These are phyloP conservation scores for Melieria crassipennis DNA, from an alignment of 2,888 invertebrate species.

Conservation along the genomic window DNA sequence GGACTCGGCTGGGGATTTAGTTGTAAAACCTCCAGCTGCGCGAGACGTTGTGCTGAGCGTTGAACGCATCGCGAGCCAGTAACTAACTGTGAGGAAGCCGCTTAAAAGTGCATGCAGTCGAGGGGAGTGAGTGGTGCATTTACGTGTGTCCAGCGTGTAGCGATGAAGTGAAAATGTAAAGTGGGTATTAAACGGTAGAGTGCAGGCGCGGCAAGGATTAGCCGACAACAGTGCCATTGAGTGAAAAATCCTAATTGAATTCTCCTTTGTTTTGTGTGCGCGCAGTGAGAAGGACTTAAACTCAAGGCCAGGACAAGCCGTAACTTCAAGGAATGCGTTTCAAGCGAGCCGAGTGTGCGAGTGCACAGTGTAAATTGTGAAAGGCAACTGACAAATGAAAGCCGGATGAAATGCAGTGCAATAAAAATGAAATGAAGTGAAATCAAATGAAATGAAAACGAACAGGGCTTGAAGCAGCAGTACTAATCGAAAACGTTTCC, in stretches of 20 bases:
- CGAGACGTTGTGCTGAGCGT: constrained; percentile 27
- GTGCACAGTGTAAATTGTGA: not conserved
- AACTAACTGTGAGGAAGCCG: too few relatives aligned
- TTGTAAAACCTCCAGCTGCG: constrained; percentile 43
- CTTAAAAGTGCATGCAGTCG: too few relatives aligned
- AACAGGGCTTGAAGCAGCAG: not conserved
- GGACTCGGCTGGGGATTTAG: constrained; percentile 41
- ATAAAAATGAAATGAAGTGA: not conserved
- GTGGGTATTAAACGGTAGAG: too few relatives aligned
- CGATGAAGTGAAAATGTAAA: too few relatives aligned
- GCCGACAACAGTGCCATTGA: too few relatives aligned
- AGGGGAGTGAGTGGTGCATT: too few relatives aligned
- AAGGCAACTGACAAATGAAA: not conserved
- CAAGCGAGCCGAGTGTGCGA: not conserved
- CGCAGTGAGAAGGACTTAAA: not conserved
- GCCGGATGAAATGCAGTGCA: not conserved
- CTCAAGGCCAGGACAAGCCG: not conserved
- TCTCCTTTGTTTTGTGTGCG: not conserved
- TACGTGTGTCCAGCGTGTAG: too few relatives aligned
- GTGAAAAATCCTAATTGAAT: not conserved
- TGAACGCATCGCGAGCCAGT: too few relatives aligned
- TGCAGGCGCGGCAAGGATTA: too few relatives aligned
- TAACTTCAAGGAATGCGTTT: not conserved
- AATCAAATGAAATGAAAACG: not conserved
- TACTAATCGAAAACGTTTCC: constrained; percentile 38